Base-by-base conservation (phyloP, 2,888 invertebrate genomes). In the Orchesellides sinensis region DNA sequence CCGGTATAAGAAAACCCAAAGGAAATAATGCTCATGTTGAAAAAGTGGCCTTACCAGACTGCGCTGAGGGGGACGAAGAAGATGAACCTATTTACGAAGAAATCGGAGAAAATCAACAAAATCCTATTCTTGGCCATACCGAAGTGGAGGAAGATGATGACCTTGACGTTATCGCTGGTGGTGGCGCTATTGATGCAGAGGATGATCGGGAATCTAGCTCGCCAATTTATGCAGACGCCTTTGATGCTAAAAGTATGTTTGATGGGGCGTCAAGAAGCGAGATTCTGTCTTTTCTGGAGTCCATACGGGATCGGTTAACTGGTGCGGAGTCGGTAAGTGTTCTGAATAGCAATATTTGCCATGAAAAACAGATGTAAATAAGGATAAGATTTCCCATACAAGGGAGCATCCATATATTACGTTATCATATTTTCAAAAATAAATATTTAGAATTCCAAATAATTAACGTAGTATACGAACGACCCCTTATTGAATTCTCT, bases 181-280 rank as follows among this genome's bases (percentile, higher is more conserved):
- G 84, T 75, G 84, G 83, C 74, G 87, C 86, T 47, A 86, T 86
- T 72, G 86, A 86, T 78, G 84, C 83, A 14, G 87, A 86, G 23
- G 85, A 49, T 2, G 92, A 92, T 84, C 90, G 93, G 94, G 94
- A 72, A 94, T 95, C 84, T 8, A n/a, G 75, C 3, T 87, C 87
- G 3, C 88, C 88, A 25, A 83, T 88, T 68, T 88, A 88, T 78
- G 84, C 88, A 5, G 88, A 88, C 75, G 87, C 88, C 10, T 88
- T 88, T 75, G 88, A 63, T 92, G 93, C 86, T 47, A 89, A 90
- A 83, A 89, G 89, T 40, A 89, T 90, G 89, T 94, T 95, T 91
- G 93, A 94, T 91, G 94, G 95, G 68, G 95, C 95, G 80, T 95
- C 96, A 14, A 96, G 96, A 90, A 96, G 96, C 89, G 96, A 97